phyloP scores from a whole-genome alignment of 2,888 invertebrate genomes.

The Agrochola lychnidis region DNA sequence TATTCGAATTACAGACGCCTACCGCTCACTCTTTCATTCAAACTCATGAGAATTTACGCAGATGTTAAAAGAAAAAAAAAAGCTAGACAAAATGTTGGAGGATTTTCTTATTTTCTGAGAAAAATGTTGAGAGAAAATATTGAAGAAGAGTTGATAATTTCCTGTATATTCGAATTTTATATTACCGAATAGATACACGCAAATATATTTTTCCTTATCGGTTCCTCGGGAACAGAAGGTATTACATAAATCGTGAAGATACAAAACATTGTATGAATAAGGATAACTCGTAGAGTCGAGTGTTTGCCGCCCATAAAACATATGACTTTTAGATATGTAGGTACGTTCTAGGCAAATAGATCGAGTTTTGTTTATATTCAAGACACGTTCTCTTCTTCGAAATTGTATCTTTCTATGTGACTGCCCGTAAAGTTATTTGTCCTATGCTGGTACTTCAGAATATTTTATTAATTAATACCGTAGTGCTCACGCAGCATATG shows the following conservation, averaged over 20 bases:
- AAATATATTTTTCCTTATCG: slow-evolving; percentile 32
- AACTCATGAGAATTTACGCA: slow-evolving; percentile 17
- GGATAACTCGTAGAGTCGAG: slow-evolving; percentile 10
- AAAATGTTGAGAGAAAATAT: neutral
- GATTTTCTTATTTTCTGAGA: slow-evolving; percentile 10
- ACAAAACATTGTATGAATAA: neutral
- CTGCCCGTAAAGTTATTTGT: neutral
- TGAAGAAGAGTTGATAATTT: slow-evolving; percentile 7
- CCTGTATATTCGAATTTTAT: slow-evolving; percentile 11
- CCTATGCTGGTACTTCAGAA: neutral
- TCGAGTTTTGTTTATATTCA: slow-evolving; percentile 29
- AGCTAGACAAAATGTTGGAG: neutral
- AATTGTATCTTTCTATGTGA: slow-evolving; percentile 24
- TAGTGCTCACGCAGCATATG: no score
- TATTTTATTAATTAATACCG: slow-evolving; percentile 18
- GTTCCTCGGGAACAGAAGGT: slow-evolving; percentile 17
- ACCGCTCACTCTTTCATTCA: neutral
- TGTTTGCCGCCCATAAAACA: slow-evolving; percentile 1
- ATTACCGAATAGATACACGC: slow-evolving; percentile 14
- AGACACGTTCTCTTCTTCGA: slow-evolving; percentile 31
- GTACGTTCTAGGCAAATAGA: slow-evolving; percentile 22
- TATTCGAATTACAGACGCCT: neutral
- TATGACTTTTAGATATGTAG: neutral
- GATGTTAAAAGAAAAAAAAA: slow-evolving; percentile 2
- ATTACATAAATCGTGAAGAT: slow-evolving; percentile 21